Percentiles rank a stretch among this genome's conserved stretches.
Conservation (phyloP, 2,113 vertebrate genomes). For the Oncorhynchus tshawytscha region DNA sequence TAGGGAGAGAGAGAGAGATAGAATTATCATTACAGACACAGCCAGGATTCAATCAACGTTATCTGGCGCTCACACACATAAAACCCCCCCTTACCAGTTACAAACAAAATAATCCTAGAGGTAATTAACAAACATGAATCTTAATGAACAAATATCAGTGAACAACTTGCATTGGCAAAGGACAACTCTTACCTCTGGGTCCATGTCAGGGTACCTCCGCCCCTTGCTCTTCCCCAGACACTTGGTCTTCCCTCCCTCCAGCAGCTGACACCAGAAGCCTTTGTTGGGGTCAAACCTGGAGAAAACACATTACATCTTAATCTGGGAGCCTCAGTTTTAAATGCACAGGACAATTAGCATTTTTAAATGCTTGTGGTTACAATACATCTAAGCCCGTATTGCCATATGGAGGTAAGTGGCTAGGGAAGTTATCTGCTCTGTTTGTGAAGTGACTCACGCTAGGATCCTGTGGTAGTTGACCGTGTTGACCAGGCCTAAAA, state of each 20-base stretch:
- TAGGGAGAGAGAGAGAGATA: not conserved
- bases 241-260: slow-evolving; percentile 93
- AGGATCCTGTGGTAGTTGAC: slow-evolving; percentile 93
- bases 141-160: not conserved
- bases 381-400: too few species aligned
- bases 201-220: slow-evolving; percentile 93
- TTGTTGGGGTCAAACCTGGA: slow-evolving; percentile 95
- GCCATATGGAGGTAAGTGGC: not conserved
- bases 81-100: not conserved
- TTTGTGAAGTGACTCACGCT: slow-evolving; percentile 78
- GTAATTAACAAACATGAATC: not conserved
- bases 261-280: slow-evolving; percentile 97
- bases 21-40: not conserved
- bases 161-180: not conserved
- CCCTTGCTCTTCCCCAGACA: slow-evolving; percentile 98
- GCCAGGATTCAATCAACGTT: not conserved
- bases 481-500: slow-evolving; percentile 81
- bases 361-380: too few species aligned
- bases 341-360: too few species aligned
- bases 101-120: not conserved
- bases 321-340: too few species aligned
- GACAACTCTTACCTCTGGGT: slow-evolving; percentile 80
- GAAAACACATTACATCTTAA: not conserved
- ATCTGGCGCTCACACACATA: too few species aligned
- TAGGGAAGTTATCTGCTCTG: not conserved